Evolutionary conservation across 1,140 invertebrate genomes (phyloP).

Genomic region (Plodia interpunctella): DNA sequence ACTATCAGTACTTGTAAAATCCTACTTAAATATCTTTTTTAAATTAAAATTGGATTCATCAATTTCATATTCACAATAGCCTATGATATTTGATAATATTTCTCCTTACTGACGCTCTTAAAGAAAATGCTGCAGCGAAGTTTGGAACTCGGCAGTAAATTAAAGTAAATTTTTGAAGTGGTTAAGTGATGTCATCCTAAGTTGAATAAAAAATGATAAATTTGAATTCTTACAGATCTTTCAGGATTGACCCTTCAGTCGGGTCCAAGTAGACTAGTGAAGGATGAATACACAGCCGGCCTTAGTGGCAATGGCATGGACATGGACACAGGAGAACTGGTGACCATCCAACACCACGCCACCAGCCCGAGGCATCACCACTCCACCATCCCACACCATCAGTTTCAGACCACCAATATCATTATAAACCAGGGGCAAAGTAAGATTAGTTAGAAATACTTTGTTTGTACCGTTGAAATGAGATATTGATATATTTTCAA

Average conservation of each 20-base stretch:
- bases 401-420: conserved; percentile 64
- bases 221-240: conserved; percentile 80
- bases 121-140: no score
- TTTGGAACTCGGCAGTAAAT: background rate
- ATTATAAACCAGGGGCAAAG: conserved; percentile 71
- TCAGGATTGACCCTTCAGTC: conserved; percentile 91
- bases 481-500: no score
- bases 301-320: conserved; percentile 83
- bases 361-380: conserved; percentile 76
- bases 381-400: conserved; percentile 61
- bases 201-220: background rate
- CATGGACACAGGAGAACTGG: conserved; percentile 83
- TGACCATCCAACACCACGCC: conserved; percentile 91
- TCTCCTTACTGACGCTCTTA: no score
- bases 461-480: background rate
- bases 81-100: no score
- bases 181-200: no score
- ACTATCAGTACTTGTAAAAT: no score
- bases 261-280: conserved; percentile 82
- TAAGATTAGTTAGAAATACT: conserved; percentile 35
- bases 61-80: no score
- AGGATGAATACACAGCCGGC: conserved; percentile 91
- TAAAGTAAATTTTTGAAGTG: background rate
- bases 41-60: no score
- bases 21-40: no score